A percentile compares a stretch with the other conserved stretches of the same genome.
Evolutionary conservation across 2,113 vertebrate species (phyloP).

Genomic region (Ictalurus punctatus): DNA sequence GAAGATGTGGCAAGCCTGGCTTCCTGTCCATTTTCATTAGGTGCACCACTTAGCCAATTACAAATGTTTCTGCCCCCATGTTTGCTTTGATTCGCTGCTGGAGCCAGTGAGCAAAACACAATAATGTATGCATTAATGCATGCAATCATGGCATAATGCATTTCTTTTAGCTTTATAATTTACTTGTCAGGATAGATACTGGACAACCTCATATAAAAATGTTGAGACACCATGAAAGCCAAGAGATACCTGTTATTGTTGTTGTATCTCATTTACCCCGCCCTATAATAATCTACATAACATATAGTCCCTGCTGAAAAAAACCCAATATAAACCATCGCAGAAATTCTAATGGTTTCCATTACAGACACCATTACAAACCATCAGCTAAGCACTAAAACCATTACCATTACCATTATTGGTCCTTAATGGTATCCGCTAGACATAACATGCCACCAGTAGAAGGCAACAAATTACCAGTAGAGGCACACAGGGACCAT

Average conservation of each 20-base stretch:
- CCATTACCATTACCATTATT: too few relatives aligned
- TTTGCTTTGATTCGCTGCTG: conserved; percentile 13
- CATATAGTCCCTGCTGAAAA: background rate
- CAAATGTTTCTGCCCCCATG: conserved; percentile 40
- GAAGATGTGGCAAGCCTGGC: conserved; percentile 6
- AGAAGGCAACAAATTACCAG: too few relatives aligned
- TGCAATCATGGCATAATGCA: background rate
- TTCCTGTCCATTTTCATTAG: conserved; percentile 33
- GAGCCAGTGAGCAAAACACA: conserved; percentile 12
- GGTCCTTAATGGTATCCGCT: too few relatives aligned
- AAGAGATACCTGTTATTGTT: background rate
- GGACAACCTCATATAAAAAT: background rate
- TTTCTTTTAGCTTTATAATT: background rate
- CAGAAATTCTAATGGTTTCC: too few relatives aligned
- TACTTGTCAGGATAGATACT: background rate
- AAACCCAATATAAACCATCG: too few relatives aligned
- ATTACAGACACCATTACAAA: too few relatives aligned
- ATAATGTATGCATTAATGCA: background rate
- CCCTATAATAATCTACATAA: background rate
- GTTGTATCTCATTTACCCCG: background rate
- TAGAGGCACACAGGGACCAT: too few relatives aligned
- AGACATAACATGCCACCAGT: too few relatives aligned
- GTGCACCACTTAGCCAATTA: conserved; percentile 23
- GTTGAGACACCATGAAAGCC: background rate
- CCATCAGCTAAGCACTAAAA: too few relatives aligned